Evolutionary conservation across 2,113 vertebrate species (phyloP), one percentile per base, ranked within the genome.

Genomic region (Heteronetta atricapilla): DNA sequence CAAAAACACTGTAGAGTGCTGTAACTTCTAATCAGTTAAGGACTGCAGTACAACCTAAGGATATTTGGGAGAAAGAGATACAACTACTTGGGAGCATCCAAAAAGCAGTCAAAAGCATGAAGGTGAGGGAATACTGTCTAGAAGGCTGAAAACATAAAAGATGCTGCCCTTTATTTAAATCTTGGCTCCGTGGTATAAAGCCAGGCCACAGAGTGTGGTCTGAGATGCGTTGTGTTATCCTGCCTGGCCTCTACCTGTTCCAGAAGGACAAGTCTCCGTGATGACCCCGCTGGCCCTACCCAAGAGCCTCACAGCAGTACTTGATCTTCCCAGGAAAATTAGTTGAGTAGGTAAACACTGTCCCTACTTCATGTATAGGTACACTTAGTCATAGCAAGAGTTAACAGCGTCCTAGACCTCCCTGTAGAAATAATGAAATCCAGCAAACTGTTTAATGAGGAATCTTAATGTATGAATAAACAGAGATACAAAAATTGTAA

Each of bases 1-100:
- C 94, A 96, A 91, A 95, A 91, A 92, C 67, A 16, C 87, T 81
- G 88, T 96, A 91, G 94, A 91, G 88, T 70, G 22, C 87, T 81
- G 88, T 96, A 97, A 95, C 88, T 96, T 79, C 86, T 92, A 84
- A 74, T 92, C 89, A 95, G 86, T 88, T 92, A 88, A 90, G 79
- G 84, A 73, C 86, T 83, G 85, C 88, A 72, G 59, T 76, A 87
- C 68, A 88, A 86, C 46, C 75, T 64, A 80, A 89, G 88, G 69
- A 76, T 74, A 84, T 74, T 12, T 63, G 59, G 70, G 40, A 82
- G 64, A 76, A 95, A 95, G 53, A 89, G 91, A 93, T 44, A 80
- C 56, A 92, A 52, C 83, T 63, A 70, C 93, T 89, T 73, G n/a
- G 53, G 40, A 76, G 28, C 8, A 17, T 86, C 75, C 72, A 56